phyloP scores from a whole-genome alignment of 2,888 invertebrate genomes.

The Hyposoter didymator region DNA sequence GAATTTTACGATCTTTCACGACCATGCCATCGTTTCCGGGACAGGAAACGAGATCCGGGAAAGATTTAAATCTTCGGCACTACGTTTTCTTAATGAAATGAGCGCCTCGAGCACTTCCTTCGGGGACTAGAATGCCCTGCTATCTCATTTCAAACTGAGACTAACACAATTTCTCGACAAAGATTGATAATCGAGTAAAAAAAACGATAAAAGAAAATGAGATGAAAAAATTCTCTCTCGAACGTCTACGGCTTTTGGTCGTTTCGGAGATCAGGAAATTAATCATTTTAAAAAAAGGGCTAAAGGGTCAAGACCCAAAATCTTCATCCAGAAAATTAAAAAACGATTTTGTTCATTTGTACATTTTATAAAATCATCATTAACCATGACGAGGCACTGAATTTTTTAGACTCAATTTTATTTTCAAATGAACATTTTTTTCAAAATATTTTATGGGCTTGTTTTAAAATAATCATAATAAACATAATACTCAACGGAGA shows the following conservation, averaged over 20 bases:
- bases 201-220: conserved; percentile 13
- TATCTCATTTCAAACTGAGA: conserved; percentile 52
- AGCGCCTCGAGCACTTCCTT: conserved; percentile 29
- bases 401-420: neutral
- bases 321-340: neutral
- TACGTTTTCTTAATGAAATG: conserved; percentile 61
- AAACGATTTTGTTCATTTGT: neutral
- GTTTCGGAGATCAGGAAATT: conserved; percentile 18
- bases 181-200: conserved; percentile 42
- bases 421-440: conserved; percentile 29
- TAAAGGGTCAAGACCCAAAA: neutral
- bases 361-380: neutral
- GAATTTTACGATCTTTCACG: conserved; percentile 51
- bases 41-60: conserved; percentile 56
- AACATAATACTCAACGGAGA: conserved; percentile 39
- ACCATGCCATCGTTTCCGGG: conserved; percentile 46
- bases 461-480: conserved; percentile 61
- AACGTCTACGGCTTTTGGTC: conserved; percentile 37
- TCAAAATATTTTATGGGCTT: conserved; percentile 13
- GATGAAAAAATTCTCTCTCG: conserved; percentile 25
- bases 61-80: conserved; percentile 48
- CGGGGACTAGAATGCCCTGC: neutral
- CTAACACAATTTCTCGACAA: conserved; percentile 30
- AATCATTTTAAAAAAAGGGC: neutral
- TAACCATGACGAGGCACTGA: conserved; percentile 4